Conservation (phyloP, 2,113 vertebrate species). For the Chauna torquata region DNA sequence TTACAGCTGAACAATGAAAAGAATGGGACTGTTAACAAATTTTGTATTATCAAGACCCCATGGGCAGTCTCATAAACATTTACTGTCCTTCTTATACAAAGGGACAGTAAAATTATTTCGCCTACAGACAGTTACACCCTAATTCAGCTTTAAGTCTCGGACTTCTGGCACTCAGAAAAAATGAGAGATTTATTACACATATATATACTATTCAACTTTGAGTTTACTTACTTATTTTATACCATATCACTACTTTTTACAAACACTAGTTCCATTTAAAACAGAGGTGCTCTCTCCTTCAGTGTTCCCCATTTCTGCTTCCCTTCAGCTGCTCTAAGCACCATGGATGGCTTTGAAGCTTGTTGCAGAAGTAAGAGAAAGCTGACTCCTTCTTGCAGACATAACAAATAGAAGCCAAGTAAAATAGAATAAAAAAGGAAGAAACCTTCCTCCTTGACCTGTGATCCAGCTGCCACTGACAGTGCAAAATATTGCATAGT, state of each 20-base stretch:
- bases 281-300: neutral
- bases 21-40: neutral
- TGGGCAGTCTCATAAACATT: neutral
- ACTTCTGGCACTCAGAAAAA: neutral
- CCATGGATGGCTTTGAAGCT: neutral
- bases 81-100: neutral
- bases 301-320: neutral
- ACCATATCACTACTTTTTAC: rapidly evolving
- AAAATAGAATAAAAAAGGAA: neutral
- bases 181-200: neutral
- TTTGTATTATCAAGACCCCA: neutral
- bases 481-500: slow-evolving; percentile 4
- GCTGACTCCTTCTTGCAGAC: neutral
- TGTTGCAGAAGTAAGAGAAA: neutral
- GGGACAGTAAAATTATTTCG: neutral
- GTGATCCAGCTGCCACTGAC: slow-evolving; percentile 3
- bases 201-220: neutral
- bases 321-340: neutral
- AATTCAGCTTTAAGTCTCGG: neutral
- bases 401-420: neutral
- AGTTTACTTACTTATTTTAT: neutral
- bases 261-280: neutral
- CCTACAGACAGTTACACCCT: neutral
- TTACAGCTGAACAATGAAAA: neutral
- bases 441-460: slow-evolving; percentile 25